phyloP scores from a whole-genome alignment of 2,797 vertebrate genomes.

The Tolypeutes matacus region DNA sequence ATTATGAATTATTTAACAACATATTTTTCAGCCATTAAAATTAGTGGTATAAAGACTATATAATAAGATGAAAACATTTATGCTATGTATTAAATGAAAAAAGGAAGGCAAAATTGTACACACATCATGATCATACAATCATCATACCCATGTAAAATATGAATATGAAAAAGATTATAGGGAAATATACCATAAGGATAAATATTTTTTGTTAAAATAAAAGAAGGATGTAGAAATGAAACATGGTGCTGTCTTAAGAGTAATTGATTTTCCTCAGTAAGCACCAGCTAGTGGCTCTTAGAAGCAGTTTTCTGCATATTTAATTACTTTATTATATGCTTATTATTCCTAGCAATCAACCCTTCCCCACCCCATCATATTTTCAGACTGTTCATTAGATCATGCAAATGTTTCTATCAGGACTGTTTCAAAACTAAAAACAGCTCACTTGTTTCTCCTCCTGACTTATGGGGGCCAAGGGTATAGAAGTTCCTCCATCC shows the following conservation, averaged over 20 bases:
- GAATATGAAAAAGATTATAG: not conserved
- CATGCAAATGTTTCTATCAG: slow-evolving; percentile 4
- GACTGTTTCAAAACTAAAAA: slow-evolving; percentile 36
- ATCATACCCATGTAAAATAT: slow-evolving; percentile 17
- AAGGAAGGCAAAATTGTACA: not conserved
- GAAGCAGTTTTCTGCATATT: slow-evolving; percentile 21
- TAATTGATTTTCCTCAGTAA: not conserved
- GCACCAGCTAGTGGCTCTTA: slow-evolving; percentile 14
- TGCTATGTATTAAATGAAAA: not conserved
- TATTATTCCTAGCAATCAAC: not conserved
- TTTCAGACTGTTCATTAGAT: slow-evolving; percentile 28
- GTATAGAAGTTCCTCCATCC: not conserved
- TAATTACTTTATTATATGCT: not conserved
- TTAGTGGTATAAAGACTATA: not conserved
- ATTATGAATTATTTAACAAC: slow-evolving; percentile 42
- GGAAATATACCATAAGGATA: slow-evolving; percentile 12
- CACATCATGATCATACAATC: not conserved
- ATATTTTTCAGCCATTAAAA: slow-evolving; percentile 39
- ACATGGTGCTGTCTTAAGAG: not conserved
- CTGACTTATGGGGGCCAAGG: not conserved
- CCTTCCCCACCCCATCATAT: not conserved
- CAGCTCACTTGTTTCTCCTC: slow-evolving; percentile 27
- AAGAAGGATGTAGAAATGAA: not conserved
- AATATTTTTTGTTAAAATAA: not conserved
- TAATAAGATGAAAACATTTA: slow-evolving; percentile 56